These are phyloP conservation scores for Pseudomyrmex gracilis DNA, from an alignment of 1,140 invertebrate species.

Conservation along the genomic window DNA sequence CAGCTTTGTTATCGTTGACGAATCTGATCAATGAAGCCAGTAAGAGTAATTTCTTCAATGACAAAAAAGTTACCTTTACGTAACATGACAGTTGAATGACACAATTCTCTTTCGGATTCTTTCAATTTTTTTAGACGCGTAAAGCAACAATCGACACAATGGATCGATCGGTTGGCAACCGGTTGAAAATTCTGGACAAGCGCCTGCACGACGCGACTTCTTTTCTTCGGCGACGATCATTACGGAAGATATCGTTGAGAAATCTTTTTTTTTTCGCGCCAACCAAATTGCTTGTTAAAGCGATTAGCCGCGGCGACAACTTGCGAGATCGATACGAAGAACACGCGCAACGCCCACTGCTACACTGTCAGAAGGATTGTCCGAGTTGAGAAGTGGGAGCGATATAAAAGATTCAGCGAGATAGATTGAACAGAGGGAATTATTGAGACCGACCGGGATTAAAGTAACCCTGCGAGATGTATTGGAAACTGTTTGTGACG, in stretches of 20 bases:
- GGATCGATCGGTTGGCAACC: neutral
- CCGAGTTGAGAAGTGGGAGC: conserved; percentile 44
- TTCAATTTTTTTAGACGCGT: conserved; percentile 9
- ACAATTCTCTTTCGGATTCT: conserved; percentile 16
- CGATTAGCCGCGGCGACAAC: conserved; percentile 31
- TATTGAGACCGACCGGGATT: conserved; percentile 37
- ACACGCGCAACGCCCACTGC: conserved; percentile 64
- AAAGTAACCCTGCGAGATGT: conserved; percentile 66
- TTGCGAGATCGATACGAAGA: conserved; percentile 67
- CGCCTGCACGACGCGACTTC: neutral
- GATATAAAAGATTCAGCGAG: conserved; percentile 71
- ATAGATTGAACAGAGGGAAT: conserved; percentile 30
- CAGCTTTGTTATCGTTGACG: neutral
- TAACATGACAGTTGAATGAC: conserved; percentile 1
- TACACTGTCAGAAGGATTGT: conserved; percentile 52
- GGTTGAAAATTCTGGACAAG: neutral
- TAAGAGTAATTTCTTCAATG: conserved; percentile 21
- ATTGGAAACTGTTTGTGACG: conserved; percentile 48
- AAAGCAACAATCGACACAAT: neutral
- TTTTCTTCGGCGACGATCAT: conserved; percentile 1
- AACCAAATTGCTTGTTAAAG: conserved; percentile 15
- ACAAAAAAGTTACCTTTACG: conserved; percentile 24
- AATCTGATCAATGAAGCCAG: neutral
- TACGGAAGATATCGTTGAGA: conserved; percentile 2
- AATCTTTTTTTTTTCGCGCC: no score